phyloP scores from a whole-genome alignment of 2,888 invertebrate genomes.

The Chaitophorus viminalis region DNA sequence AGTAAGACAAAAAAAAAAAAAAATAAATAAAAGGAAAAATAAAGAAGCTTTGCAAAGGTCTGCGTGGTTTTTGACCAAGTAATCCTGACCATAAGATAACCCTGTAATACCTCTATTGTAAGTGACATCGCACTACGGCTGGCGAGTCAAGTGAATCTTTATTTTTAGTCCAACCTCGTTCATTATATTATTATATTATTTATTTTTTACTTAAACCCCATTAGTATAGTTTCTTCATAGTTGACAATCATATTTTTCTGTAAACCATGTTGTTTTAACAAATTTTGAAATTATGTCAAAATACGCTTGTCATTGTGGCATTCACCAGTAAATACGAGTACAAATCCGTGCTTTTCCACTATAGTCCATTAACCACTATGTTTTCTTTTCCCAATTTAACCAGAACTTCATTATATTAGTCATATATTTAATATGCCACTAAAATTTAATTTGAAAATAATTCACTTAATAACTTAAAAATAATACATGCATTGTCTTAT shows the following conservation, averaged over 20 bases:
- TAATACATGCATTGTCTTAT: too few relatives aligned
- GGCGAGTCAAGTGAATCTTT: conserved; percentile 17
- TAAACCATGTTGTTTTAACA: not conserved
- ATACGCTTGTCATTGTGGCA: not conserved
- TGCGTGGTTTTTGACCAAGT: conserved; percentile 18
- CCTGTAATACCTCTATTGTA: conserved; percentile 28
- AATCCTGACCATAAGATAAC: conserved; percentile 38
- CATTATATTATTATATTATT: not conserved
- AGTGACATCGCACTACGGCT: not conserved
- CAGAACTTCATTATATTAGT: not conserved
- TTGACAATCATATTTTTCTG: not conserved
- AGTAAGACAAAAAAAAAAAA: not conserved
- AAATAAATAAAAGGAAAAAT: not conserved
- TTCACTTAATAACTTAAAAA: not conserved
- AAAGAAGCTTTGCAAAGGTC: conserved; percentile 35
- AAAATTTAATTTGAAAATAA: not conserved
- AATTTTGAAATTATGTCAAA: not conserved
- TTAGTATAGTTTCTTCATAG: not conserved
- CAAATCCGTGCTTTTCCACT: not conserved
- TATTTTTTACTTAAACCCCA: not conserved
- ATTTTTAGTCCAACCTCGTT: not conserved
- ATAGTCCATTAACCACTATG: not conserved
- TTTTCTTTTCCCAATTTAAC: not conserved
- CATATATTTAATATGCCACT: not conserved
- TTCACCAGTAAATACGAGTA: not conserved